Evolutionary conservation across 2,888 invertebrate genomes (phyloP).

Genomic region (Agonopterix heracliana): DNA sequence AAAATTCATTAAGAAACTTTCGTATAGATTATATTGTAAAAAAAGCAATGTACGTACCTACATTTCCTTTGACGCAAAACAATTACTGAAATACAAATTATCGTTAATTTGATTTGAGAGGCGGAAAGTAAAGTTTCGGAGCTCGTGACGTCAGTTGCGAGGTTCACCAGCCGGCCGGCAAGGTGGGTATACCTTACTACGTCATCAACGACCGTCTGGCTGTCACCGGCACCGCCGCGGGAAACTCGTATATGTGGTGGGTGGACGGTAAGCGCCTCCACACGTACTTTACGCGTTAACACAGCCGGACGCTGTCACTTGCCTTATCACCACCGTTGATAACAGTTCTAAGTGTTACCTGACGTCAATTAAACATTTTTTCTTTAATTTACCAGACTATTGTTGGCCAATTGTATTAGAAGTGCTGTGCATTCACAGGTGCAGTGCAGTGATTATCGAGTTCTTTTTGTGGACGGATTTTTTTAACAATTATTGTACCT

Average conservation of each 20-base stretch:
- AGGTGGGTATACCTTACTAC: neutral
- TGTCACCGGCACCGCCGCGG: slow-evolving; percentile 2
- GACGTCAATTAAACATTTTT: slow-evolving; percentile 24
- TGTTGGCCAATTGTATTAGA: neutral
- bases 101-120: neutral
- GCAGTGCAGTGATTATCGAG: no score
- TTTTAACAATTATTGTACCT: no score
- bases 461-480: no score
- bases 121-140: neutral
- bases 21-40: no score
- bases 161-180: neutral
- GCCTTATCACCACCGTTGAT: slow-evolving; percentile 48
- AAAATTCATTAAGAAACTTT: no score
- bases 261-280: slow-evolving; percentile 36
- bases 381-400: slow-evolving; percentile 5
- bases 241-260: slow-evolving; percentile 24
- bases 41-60: no score
- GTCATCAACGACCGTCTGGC: slow-evolving; percentile 4
- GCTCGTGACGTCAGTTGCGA: neutral
- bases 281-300: slow-evolving; percentile 39
- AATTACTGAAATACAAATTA: neutral
- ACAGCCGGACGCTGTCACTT: slow-evolving; percentile 31
- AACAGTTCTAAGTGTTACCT: slow-evolving; percentile 35
- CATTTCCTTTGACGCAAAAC: no score
- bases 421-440: no score